Conservation (phyloP, 2,113 vertebrate species). For the Anser brachyrhynchus region DNA sequence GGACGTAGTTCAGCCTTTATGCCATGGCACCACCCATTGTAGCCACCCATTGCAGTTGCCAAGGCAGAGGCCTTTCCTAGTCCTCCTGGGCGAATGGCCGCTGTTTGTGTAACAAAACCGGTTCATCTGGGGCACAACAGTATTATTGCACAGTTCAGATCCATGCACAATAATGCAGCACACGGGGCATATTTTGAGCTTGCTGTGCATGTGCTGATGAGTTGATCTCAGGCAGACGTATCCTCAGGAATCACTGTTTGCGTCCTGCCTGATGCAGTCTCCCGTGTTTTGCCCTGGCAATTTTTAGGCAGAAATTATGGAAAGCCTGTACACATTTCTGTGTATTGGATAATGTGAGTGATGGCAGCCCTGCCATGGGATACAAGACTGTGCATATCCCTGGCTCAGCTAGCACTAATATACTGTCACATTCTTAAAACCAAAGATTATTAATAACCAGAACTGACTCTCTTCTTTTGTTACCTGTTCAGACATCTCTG, state of each 20-base stretch:
- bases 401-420: background rate
- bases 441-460: background rate
- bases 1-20: background rate
- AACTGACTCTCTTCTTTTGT: background rate
- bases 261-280: background rate
- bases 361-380: background rate
- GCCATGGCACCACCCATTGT: too few species aligned
- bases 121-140: background rate
- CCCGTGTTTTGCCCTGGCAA: background rate
- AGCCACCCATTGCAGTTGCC: rapidly evolving
- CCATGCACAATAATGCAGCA: background rate
- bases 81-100: background rate
- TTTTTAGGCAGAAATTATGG: background rate
- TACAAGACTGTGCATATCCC: background rate
- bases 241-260: rapidly evolving
- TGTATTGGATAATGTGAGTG: background rate
- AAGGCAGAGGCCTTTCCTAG: background rate
- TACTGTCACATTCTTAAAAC: background rate
- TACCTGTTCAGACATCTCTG: background rate
- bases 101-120: background rate
- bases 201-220: background rate
- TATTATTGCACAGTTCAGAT: background rate
- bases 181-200: background rate
- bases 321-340: rapidly evolving
- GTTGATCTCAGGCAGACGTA: rapidly evolving